These are phyloP conservation scores for Corydoras sp. DNA, from an alignment of 2,113 vertebrate genomes.

Conservation along the genomic window DNA sequence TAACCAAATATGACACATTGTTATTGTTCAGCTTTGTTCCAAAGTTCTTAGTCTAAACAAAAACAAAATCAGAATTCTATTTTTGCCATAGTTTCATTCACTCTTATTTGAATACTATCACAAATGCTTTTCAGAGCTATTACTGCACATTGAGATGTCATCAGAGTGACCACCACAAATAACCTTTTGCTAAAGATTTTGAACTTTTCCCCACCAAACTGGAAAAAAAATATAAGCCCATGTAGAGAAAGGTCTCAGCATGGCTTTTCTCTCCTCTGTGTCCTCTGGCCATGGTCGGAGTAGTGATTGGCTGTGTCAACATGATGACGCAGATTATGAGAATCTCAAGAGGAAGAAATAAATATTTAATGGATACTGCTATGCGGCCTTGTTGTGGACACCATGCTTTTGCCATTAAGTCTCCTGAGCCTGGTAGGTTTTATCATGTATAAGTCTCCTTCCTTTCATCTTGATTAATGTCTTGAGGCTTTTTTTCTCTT, in stretches of 20 bases:
- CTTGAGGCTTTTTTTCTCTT: slow-evolving; percentile 1
- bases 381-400: slow-evolving; percentile 29
- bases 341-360: slow-evolving; percentile 39
- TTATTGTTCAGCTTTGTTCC: too few species aligned
- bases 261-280: slow-evolving; percentile 13
- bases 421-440: slow-evolving; percentile 37
- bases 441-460: slow-evolving; percentile 34
- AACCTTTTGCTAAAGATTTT: too few species aligned
- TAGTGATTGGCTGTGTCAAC: slow-evolving; percentile 34
- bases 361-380: slow-evolving; percentile 45
- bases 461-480: background rate
- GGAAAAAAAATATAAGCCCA: slow-evolving; percentile 12
- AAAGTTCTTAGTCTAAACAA: too few species aligned
- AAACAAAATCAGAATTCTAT: too few species aligned
- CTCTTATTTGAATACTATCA: too few species aligned
- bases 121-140: too few species aligned
- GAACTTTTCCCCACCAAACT: slow-evolving; percentile 9
- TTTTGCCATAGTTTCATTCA: too few species aligned
- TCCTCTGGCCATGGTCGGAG: slow-evolving; percentile 33
- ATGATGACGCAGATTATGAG: slow-evolving; percentile 44
- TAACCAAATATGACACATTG: too few species aligned
- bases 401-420: slow-evolving; percentile 37
- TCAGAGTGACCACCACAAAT: too few species aligned
- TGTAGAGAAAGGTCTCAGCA: slow-evolving; percentile 4
- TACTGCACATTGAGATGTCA: too few species aligned